A percentile compares a stretch with the other conserved stretches of the same genome.
phyloP scores from a whole-genome alignment of 1,140 invertebrate species.

The Wiebesia pumilae region DNA sequence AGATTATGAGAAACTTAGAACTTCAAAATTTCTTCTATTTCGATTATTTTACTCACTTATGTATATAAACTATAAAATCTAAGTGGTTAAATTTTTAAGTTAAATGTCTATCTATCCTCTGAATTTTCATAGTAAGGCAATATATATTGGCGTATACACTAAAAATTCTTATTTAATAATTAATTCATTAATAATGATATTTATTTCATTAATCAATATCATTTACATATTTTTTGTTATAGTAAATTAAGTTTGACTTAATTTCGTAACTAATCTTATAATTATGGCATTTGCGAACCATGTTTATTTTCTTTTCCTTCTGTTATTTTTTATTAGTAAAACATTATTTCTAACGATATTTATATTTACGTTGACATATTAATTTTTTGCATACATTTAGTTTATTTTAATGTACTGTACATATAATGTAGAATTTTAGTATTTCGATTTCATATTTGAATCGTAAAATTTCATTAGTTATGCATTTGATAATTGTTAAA shows the following conservation, averaged over 20 bases:
- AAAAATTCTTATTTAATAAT: slow-evolving; percentile 47
- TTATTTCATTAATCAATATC: background rate
- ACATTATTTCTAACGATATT: background rate
- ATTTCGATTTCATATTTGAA: too few relatives aligned
- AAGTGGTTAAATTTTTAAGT: slow-evolving; percentile 31
- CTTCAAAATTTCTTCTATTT: slow-evolving; percentile 22
- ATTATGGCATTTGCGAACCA: too few relatives aligned
- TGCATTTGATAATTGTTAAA: too few relatives aligned
- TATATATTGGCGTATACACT: slow-evolving; percentile 36
- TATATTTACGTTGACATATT: slow-evolving; percentile 20
- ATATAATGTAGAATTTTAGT: too few relatives aligned
- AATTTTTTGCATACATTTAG: background rate
- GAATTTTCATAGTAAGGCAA: slow-evolving; percentile 37
- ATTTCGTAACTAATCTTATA: too few relatives aligned
- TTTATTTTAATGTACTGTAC: too few relatives aligned
- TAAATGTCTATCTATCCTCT: slow-evolving; percentile 11
- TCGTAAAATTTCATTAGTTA: too few relatives aligned
- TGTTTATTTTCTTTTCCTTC: too few relatives aligned
- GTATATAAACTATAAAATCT: background rate
- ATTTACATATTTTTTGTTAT: slow-evolving; percentile 18
- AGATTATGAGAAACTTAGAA: slow-evolving; percentile 28
- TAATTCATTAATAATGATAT: slow-evolving; percentile 42
- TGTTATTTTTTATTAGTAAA: slow-evolving; percentile 11
- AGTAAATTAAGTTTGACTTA: slow-evolving; percentile 35
- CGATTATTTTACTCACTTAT: background rate